Percentiles rank a stretch among this genome's conserved stretches.
Conservation (phyloP, 2,797 vertebrate species). For the Phaenicophaeus curvirostris region DNA sequence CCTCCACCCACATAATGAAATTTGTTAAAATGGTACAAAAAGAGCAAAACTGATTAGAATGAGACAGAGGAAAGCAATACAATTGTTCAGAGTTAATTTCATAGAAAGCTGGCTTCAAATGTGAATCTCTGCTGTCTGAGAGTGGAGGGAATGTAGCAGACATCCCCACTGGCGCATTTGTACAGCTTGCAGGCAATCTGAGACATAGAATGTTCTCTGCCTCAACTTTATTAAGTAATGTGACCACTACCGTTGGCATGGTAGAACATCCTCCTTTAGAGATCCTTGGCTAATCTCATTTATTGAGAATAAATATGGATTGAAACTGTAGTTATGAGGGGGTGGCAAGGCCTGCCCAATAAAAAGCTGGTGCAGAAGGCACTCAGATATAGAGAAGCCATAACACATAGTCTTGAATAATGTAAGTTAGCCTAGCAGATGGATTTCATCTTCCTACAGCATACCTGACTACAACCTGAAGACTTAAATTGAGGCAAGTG, state of each 20-base stretch:
- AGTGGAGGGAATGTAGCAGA: not conserved
- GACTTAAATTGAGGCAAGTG: not conserved
- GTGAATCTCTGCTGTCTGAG: not conserved
- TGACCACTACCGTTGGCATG: not conserved
- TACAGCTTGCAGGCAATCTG: not conserved
- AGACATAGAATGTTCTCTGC: not conserved
- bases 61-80: not conserved
- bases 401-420: not conserved
- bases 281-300: not conserved
- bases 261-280: not conserved
- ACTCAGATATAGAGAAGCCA: not conserved
- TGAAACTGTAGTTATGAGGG: not conserved
- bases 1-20: not conserved
- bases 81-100: not conserved
- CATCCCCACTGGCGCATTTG: not conserved
- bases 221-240: not conserved
- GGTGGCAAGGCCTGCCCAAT: not conserved
- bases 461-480: not conserved
- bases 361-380: not conserved
- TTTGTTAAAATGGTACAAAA: not conserved
- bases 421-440: not conserved
- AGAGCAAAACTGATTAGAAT: not conserved
- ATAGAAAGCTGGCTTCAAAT: not conserved
- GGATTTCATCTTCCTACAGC: not conserved
- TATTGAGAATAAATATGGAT: not conserved